Evolutionary conservation across 2,113 vertebrate species (phyloP), one percentile per base, ranked within the genome.

Genomic region (Apus apus): DNA sequence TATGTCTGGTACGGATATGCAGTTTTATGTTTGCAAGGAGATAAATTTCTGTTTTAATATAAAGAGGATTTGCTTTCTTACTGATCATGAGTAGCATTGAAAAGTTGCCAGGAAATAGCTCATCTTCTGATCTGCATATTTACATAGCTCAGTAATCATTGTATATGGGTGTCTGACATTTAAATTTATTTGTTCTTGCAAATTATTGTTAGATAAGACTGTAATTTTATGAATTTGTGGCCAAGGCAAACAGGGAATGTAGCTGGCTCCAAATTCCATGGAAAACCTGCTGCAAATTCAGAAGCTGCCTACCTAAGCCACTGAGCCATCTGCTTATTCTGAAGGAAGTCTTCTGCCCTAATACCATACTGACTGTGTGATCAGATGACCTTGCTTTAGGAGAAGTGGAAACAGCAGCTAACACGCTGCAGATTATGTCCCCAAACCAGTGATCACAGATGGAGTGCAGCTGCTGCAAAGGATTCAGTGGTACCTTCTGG

Each of bases 401-500:
- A 36, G 85, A 40, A 67, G 26, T 73, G 48, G 79, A 43, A 93
- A 60, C 34, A 43, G 65, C 46, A 36, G 30, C 46, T 83, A 83
- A 54, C n/a, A 45, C 27, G 17, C 51, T 86, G 86, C 83, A 74
- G 88, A 83, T 93, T 88, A 89, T 93, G 86, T 94, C 73, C 91
- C 94, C 95, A 75, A 13, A 34, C 12, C 91, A 45, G 83, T 3
- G 53, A 84, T 75, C 76, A 27, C 96, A 96, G 91, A 88, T 93
- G 89, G 93, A 93, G 83, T 10, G 53, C 95, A 94, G 94, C 96
- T 94, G 95, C 94, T 92, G 86, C 23, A 27, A 56, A 80, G 76
- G 68, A 13, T 60, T 92, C 86, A 30, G 56, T 80, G 86, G 22
- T 86, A 81, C 94, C 83, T 96, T 74, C 79, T 89, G 90, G 76